phyloP scores from a whole-genome alignment of 2,113 vertebrate genomes.

The Amblyornis subalaris region DNA sequence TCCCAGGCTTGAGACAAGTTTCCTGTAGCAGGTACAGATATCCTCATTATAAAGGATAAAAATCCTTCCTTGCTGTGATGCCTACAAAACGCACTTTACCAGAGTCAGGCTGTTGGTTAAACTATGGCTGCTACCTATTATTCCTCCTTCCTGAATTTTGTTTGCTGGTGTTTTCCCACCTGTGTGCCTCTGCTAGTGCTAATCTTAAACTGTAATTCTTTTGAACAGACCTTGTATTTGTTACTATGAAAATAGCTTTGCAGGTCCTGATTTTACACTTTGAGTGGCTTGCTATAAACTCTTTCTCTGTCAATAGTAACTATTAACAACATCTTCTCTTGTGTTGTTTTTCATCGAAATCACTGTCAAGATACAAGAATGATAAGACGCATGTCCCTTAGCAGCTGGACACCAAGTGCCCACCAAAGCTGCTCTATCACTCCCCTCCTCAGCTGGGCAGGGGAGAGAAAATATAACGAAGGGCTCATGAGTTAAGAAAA shows the following conservation, averaged over 20 bases:
- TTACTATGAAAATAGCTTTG: background rate
- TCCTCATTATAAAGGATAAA: constrained; percentile 8
- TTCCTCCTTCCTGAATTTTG: background rate
- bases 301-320: background rate
- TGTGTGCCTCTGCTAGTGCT: background rate
- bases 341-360: background rate
- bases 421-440: background rate
- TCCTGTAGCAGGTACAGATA: background rate
- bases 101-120: constrained; percentile 10
- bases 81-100: background rate
- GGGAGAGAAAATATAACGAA: background rate
- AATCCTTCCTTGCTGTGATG: background rate
- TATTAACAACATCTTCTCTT: background rate
- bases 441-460: background rate
- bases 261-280: background rate
- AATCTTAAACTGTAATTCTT: background rate
- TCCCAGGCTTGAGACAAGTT: background rate
- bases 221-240: background rate
- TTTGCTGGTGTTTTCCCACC: background rate
- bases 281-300: background rate
- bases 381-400: background rate
- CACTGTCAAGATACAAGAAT: background rate
- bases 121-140: background rate
- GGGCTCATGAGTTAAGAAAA: background rate
- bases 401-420: background rate